Evolutionary conservation across 2,888 invertebrate species (phyloP).

Genomic region (Maniola hyperantus): DNA sequence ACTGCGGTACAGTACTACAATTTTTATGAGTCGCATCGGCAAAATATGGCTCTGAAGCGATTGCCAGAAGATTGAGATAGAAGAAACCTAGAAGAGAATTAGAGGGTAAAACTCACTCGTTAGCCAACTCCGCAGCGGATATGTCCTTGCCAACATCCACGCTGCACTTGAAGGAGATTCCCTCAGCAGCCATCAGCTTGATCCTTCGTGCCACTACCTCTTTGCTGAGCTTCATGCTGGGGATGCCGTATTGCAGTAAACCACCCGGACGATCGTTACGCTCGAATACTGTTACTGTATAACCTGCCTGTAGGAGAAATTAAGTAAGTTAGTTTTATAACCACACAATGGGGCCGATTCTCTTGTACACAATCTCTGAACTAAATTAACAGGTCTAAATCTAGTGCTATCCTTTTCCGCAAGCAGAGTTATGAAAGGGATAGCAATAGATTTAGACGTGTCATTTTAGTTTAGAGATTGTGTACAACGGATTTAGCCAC

Average conservation of each 20-base stretch:
- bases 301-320: conserved; percentile 88
- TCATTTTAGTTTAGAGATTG: no score
- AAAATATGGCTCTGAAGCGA: no score
- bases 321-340: background rate
- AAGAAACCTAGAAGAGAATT: background rate
- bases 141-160: conserved; percentile 96
- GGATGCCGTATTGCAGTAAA: conserved; percentile 98
- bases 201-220: conserved; percentile 95
- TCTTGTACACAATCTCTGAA: no score
- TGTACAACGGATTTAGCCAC: no score
- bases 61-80: no score
- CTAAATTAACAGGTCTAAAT: no score
- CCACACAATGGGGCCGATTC: no score
- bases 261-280: conserved; percentile 98
- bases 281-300: conserved; percentile 97
- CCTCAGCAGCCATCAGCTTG: conserved; percentile 93
- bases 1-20: no score
- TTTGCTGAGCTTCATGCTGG: conserved; percentile 99
- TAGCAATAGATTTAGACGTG: no score
- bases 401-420: no score
- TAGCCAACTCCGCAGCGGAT: conserved; percentile 86
- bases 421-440: no score
- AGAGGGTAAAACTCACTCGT: conserved; percentile 75
- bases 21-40: no score
- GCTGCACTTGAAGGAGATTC: conserved; percentile 93